phyloP scores from a whole-genome alignment of 2,888 invertebrate species.

The Eupithecia subumbrata region DNA sequence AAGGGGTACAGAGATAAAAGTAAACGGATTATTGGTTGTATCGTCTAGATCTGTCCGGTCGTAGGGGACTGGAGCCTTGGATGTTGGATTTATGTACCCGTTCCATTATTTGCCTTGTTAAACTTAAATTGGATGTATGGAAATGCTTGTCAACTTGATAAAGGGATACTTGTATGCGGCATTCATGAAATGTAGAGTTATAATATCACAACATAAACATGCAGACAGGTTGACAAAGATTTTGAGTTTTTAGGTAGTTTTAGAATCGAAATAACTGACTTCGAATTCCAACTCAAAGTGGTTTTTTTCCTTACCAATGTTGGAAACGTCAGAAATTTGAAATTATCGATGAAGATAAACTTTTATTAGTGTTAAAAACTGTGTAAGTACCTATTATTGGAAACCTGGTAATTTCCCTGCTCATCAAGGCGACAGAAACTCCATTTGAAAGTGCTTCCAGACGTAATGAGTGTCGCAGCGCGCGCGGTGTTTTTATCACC shows the following conservation, averaged over 20 bases:
- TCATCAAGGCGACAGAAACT: constrained; percentile 19
- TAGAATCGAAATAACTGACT: not conserved
- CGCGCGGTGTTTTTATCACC: constrained; percentile 51
- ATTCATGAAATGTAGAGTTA: constrained; percentile 11
- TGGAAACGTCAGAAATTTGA: not conserved
- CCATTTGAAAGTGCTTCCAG: constrained; percentile 5
- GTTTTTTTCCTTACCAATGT: not conserved
- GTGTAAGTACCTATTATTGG: not conserved
- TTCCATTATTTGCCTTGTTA: constrained; percentile 45
- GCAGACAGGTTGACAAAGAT: not conserved
- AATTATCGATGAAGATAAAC: not conserved
- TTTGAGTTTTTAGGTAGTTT: not conserved
- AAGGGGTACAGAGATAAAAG: constrained; percentile 79
- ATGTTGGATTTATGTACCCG: constrained; percentile 43
- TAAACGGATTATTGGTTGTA: constrained; percentile 81
- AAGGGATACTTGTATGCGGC: constrained; percentile 12
- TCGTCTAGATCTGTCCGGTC: constrained; percentile 69
- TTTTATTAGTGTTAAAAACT: not conserved
- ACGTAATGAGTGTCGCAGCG: constrained; percentile 45
- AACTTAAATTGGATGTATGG: constrained; percentile 43
- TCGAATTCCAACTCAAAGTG: not conserved
- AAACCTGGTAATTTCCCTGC: constrained; percentile 7
- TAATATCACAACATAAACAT: not conserved
- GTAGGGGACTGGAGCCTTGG: constrained; percentile 34
- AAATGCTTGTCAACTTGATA: constrained; percentile 31